Conservation (phyloP, 92 coral and sea anemone genomes). For the Phenganax subtilis region DNA sequence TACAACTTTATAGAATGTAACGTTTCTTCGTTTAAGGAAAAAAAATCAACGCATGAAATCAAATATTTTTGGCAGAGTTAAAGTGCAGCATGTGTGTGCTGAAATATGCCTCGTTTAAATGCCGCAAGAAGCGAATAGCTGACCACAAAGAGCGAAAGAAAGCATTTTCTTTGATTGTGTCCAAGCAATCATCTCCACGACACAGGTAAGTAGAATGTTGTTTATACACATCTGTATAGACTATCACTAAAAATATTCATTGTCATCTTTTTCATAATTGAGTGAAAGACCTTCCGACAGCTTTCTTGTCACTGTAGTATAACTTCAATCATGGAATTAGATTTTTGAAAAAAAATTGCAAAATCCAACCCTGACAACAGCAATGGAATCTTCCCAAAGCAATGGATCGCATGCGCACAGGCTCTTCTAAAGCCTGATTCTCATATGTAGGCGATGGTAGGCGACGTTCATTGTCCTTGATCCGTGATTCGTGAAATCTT, state of each 20-base stretch:
- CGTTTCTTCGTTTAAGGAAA: not conserved
- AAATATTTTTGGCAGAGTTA: conserved; percentile 3
- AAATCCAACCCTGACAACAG: too few relatives aligned
- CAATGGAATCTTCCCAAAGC: too few relatives aligned
- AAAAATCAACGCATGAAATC: not conserved
- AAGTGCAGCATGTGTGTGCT: conserved; percentile 19
- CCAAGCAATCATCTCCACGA: not conserved
- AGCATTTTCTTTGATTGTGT: conserved; percentile 3
- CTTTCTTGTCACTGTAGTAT: not conserved
- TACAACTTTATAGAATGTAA: not conserved
- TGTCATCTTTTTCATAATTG: not conserved
- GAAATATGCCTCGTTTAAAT: conserved; percentile 18
- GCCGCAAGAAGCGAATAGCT: not conserved
- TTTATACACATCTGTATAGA: too few relatives aligned
- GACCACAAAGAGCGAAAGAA: conserved; percentile 22
- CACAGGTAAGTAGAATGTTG: not conserved
- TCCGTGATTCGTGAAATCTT: too few relatives aligned
- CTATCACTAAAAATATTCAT: too few relatives aligned
- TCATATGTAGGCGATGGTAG: too few relatives aligned
- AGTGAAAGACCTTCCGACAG: not conserved
- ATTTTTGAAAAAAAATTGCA: too few relatives aligned
- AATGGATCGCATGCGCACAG: too few relatives aligned
- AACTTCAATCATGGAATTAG: not conserved
- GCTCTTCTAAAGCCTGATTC: too few relatives aligned
- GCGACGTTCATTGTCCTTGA: too few relatives aligned